A percentile compares a stretch with the other conserved stretches of the same genome.
phyloP scores from a whole-genome alignment of 2,113 vertebrate species.

The Antennarius striatus region DNA sequence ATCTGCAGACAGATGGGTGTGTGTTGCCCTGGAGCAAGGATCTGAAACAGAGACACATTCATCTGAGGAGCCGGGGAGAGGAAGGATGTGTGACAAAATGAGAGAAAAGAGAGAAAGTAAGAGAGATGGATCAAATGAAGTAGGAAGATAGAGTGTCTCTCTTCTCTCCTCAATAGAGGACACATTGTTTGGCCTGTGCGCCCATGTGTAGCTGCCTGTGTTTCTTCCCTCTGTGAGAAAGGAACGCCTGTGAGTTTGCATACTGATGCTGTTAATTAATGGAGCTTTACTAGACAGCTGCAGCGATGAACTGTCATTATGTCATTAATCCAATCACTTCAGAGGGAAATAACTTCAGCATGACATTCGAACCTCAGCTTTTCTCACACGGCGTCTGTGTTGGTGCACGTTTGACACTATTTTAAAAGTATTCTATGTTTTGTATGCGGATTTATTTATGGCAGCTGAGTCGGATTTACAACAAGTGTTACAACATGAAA shows the following conservation, averaged over 20 bases:
- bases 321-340: slow-evolving; percentile 69
- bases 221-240: slow-evolving; percentile 49
- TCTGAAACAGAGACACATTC: slow-evolving; percentile 79
- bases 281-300: slow-evolving; percentile 68
- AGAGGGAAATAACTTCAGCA: slow-evolving; percentile 46
- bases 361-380: slow-evolving; percentile 32
- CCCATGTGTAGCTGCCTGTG: slow-evolving; percentile 54
- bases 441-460: not conserved
- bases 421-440: not conserved
- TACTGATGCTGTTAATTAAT: slow-evolving; percentile 75
- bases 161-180: slow-evolving; percentile 75
- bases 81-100: slow-evolving; percentile 77
- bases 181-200: slow-evolving; percentile 72
- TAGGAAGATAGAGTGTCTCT: slow-evolving; percentile 76
- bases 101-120: slow-evolving; percentile 62
- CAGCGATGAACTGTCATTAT: slow-evolving; percentile 65
- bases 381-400: slow-evolving; percentile 17
- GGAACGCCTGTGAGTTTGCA: slow-evolving; percentile 69
- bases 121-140: slow-evolving; percentile 77
- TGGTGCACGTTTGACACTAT: slow-evolving; percentile 23
- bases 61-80: slow-evolving; percentile 69
- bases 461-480: too few relatives aligned
- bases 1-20: slow-evolving; percentile 78
- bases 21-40: slow-evolving; percentile 71
- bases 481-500: too few relatives aligned